Conservation (phyloP, 2,888 invertebrate genomes). For the Megastigmus dorsalis region DNA sequence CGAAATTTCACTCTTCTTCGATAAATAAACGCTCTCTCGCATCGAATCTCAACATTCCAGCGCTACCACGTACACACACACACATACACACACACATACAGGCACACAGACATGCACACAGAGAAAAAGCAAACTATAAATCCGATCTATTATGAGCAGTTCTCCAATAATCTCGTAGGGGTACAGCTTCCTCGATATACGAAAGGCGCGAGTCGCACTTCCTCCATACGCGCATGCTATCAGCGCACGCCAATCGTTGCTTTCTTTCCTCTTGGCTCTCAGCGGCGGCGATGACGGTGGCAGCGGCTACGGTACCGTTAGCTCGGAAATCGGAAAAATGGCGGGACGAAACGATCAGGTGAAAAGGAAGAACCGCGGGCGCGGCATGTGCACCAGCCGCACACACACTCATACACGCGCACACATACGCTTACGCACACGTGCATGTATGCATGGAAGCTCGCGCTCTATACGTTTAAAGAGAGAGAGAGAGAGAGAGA, state of each 20-base stretch:
- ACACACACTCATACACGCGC: too few relatives aligned
- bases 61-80: background rate
- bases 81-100: too few relatives aligned
- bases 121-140: too few relatives aligned
- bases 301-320: too few relatives aligned
- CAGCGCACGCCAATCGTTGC: conserved; percentile 11
- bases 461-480: too few relatives aligned
- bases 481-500: too few relatives aligned
- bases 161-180: conserved; percentile 2
- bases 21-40: conserved; percentile 8
- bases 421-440: too few relatives aligned
- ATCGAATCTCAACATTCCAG: background rate
- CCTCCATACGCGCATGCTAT: conserved; percentile 24
- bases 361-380: too few relatives aligned
- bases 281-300: too few relatives aligned
- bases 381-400: background rate
- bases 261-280: background rate
- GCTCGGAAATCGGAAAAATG: conserved; percentile 36
- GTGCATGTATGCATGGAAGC: too few relatives aligned
- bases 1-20: conserved; percentile 40
- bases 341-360: too few relatives aligned
- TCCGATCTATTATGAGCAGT: conserved; percentile 31
- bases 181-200: conserved; percentile 9
- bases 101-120: too few relatives aligned
- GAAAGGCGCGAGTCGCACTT: conserved; percentile 6